Conservation (phyloP, 2,888 invertebrate species). For the Epinotia bilunana region DNA sequence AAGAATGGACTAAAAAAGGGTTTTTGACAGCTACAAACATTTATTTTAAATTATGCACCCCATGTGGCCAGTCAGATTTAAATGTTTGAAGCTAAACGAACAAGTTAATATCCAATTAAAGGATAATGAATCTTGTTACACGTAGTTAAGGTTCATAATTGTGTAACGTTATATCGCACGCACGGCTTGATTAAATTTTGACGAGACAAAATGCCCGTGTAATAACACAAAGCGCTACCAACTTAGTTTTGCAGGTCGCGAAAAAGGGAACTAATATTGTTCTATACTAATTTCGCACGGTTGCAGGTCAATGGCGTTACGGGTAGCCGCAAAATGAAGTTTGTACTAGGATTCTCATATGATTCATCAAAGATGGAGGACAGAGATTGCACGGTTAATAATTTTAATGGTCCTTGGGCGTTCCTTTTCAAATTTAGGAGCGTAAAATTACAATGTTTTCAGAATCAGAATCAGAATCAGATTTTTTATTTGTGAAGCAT, state of each 20-base stretch:
- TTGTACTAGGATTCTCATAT: slow-evolving; percentile 6
- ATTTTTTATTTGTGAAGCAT: too few relatives aligned
- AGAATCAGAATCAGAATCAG: too few relatives aligned
- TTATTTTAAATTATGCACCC: slow-evolving; percentile 18
- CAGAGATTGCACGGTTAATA: slow-evolving; percentile 46
- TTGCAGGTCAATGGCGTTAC: neutral
- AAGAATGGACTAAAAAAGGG: neutral
- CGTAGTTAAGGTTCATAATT: neutral
- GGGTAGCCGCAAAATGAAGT: neutral
- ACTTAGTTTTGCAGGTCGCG: neutral
- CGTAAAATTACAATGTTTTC: too few relatives aligned
- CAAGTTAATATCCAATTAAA: neutral
- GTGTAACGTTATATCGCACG: neutral
- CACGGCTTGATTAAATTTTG: slow-evolving; percentile 23
- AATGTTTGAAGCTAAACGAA: slow-evolving; percentile 14
- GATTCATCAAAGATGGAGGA: slow-evolving; percentile 36
- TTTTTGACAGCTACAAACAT: slow-evolving; percentile 16
- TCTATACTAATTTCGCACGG: neutral
- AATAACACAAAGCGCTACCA: slow-evolving; percentile 20
- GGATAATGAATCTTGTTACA: neutral
- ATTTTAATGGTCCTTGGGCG: slow-evolving; percentile 43
- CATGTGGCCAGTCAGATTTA: slow-evolving; percentile 15
- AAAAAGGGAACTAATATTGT: neutral
- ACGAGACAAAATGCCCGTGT: slow-evolving; percentile 32
- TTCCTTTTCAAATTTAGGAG: too few relatives aligned